Percentiles rank a stretch among this genome's conserved stretches.
Evolutionary conservation across 2,888 invertebrate genomes (phyloP).

Genomic region (Idaea biselata): DNA sequence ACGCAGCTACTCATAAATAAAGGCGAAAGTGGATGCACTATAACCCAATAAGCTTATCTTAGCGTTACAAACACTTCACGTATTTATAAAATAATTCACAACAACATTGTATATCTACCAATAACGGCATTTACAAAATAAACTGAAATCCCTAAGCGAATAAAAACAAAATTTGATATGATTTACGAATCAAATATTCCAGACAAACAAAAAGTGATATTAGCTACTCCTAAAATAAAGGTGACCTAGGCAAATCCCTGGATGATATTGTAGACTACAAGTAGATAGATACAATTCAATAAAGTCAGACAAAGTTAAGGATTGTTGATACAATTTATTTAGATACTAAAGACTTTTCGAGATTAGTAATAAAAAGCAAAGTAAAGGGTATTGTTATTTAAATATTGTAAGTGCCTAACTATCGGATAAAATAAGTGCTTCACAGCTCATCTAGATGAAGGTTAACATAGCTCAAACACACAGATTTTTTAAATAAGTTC

Average conservation of each 20-base stretch:
- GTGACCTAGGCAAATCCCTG: background rate
- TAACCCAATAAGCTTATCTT: no score
- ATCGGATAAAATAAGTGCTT: no score
- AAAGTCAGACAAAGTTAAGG: background rate
- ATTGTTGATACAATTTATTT: no score
- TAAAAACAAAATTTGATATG: background rate
- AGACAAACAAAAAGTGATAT: background rate
- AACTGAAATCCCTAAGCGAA: background rate
- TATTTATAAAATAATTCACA: background rate
- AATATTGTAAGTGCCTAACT: no score
- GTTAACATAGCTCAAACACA: no score
- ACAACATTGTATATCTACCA: background rate
- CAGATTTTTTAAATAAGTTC: no score
- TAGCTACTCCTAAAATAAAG: constrained; percentile 2
- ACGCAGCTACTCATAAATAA: no score
- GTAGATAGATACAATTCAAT: background rate
- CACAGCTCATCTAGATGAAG: no score
- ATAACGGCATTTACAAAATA: constrained; percentile 13
- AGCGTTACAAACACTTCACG: background rate
- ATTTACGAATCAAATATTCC: constrained; percentile 1
- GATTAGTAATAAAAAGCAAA: no score
- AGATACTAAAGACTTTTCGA: no score
- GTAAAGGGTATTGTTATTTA: no score
- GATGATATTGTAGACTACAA: background rate
- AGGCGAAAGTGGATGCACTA: no score